Percentiles rank a stretch among this genome's conserved stretches.
Conservation (phyloP, 2,888 invertebrate genomes). For the Spicauda simplicius region DNA sequence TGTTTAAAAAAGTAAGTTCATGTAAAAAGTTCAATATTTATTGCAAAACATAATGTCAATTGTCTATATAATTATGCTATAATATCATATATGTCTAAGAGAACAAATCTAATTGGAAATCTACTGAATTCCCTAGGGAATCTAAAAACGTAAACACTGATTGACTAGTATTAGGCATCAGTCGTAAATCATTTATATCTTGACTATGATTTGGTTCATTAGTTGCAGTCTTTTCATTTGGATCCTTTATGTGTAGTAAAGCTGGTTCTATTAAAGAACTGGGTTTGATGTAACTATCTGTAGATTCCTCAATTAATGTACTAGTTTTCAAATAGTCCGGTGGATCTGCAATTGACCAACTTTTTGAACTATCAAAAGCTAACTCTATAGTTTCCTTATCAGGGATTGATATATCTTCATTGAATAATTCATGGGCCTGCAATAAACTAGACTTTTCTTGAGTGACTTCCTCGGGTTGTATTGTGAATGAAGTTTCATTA, state of each 20-base stretch:
- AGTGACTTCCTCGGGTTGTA: conserved; percentile 8
- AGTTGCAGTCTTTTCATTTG: conserved; percentile 43
- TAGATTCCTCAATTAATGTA: conserved; percentile 57
- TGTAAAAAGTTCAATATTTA: conserved; percentile 28
- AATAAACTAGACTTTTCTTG: conserved; percentile 14
- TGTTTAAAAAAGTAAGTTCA: neutral
- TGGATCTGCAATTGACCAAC: conserved; percentile 48
- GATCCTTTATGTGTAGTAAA: conserved; percentile 60
- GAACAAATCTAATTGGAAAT: conserved; percentile 76
- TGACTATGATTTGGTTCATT: conserved; percentile 42
- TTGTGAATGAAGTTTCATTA: conserved; percentile 28
- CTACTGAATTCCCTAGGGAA: conserved; percentile 67
- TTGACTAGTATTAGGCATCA: conserved; percentile 57
- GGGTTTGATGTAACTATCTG: conserved; percentile 63
- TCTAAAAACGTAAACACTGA: conserved; percentile 77
- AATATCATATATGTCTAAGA: conserved; percentile 50
- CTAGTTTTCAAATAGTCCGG: conserved; percentile 51
- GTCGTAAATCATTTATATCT: conserved; percentile 41
- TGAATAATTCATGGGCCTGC: conserved; percentile 58
- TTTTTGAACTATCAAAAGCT: conserved; percentile 53
- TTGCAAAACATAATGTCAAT: conserved; percentile 37
- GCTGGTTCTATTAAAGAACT: conserved; percentile 62
- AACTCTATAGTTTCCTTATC: conserved; percentile 58
- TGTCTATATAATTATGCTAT: conserved; percentile 47
- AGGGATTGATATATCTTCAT: conserved; percentile 55